These are phyloP conservation scores for Eidolon dupreanum DNA, from an alignment of 2,797 vertebrate species.

Conservation along the genomic window DNA sequence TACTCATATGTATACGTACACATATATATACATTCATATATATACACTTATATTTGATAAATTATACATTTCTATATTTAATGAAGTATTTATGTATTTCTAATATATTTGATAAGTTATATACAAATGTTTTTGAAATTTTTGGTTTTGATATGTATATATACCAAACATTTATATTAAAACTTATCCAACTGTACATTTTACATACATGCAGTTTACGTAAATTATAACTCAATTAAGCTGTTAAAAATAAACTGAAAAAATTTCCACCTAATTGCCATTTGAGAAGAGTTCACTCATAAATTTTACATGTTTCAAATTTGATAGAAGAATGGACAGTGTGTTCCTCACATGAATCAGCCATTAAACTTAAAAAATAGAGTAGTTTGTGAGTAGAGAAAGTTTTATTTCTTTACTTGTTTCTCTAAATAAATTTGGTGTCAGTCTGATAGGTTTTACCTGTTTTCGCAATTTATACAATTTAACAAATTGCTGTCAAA, in stretches of 20 bases:
- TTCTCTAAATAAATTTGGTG: neutral
- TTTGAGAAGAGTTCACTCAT: neutral
- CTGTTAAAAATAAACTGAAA: neutral
- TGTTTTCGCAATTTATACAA: neutral
- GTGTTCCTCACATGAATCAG: neutral
- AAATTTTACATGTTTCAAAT: neutral
- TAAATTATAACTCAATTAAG: neutral
- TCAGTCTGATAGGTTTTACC: neutral
- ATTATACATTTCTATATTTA: neutral
- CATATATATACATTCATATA: no score
- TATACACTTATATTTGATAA: neutral
- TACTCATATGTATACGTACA: no score
- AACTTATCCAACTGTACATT: neutral
- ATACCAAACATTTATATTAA: neutral
- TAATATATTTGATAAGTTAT: neutral
- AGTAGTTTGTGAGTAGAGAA: neutral
- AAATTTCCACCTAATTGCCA: neutral
- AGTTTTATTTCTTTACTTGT: neutral
- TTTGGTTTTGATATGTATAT: neutral
- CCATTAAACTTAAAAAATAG: neutral
- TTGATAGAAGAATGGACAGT: neutral
- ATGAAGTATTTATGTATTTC: neutral
- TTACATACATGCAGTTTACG: neutral
- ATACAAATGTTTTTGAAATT: neutral
- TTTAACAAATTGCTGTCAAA: conserved; percentile 31